phyloP scores from a whole-genome alignment of 1,140 invertebrate genomes.

The Leptinotarsa defecta region DNA sequence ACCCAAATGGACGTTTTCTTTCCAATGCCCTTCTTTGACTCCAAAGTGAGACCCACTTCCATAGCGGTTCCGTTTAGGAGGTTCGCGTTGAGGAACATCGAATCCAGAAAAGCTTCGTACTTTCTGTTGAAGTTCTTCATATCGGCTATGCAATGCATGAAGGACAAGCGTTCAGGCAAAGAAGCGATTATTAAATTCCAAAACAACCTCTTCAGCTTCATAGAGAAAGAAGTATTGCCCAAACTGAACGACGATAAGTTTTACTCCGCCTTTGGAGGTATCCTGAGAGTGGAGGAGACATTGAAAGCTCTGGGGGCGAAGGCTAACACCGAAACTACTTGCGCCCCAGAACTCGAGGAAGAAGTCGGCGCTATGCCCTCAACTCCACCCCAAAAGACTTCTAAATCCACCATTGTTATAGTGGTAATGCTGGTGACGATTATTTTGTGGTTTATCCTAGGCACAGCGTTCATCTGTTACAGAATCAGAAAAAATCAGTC shows the following conservation, averaged over 20 bases:
- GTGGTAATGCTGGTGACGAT: constrained; percentile 47
- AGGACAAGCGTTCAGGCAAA: constrained; percentile 46
- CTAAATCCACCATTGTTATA: constrained; percentile 40
- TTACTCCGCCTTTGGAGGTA: constrained; percentile 65
- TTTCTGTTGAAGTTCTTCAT: constrained; percentile 63
- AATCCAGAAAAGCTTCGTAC: constrained; percentile 60
- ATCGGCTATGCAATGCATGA: constrained; percentile 58
- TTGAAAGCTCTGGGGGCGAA: constrained; percentile 57
- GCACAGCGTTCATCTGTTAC: constrained; percentile 50
- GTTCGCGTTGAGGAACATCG: constrained; percentile 60
- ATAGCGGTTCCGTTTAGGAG: constrained; percentile 59
- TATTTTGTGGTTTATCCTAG: constrained; percentile 51
- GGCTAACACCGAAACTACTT: constrained; percentile 11
- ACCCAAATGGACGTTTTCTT: constrained; percentile 23
- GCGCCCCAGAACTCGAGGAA: constrained; percentile 30
- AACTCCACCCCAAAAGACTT: constrained; percentile 1
- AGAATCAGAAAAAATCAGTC: constrained; percentile 38
- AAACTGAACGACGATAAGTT: constrained; percentile 64
- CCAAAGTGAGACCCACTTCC: constrained; percentile 55
- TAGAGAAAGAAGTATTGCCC: constrained; percentile 61
- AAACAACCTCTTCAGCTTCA: constrained; percentile 62
- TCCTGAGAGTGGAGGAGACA: constrained; percentile 62
- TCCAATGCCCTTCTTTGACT: constrained; percentile 61
- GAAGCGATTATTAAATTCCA: constrained; percentile 60
- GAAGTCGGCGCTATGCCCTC: constrained; percentile 26